Conservation (phyloP, 2,113 vertebrate species). For the Burhinus bistriatus region DNA sequence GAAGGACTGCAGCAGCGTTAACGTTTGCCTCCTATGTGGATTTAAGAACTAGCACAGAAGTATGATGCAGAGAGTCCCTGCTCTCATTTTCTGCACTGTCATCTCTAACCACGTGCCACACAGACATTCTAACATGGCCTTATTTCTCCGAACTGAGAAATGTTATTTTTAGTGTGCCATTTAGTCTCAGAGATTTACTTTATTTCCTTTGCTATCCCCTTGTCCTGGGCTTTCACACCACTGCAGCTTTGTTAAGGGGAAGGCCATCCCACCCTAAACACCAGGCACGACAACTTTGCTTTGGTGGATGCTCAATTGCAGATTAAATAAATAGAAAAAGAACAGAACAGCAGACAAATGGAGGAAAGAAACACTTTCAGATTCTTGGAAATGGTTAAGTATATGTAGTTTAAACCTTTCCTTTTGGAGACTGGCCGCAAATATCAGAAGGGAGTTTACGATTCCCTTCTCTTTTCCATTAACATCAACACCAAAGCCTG, state of each 20-base stretch:
- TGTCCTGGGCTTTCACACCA: background rate
- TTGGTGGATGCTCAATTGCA: background rate
- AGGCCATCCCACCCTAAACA: too few species aligned
- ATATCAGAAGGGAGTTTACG: background rate
- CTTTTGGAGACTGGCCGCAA: background rate
- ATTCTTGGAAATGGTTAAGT: background rate
- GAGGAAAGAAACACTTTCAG: background rate
- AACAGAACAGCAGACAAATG: background rate
- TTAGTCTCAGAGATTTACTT: background rate
- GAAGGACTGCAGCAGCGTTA: background rate
- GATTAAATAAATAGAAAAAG: background rate
- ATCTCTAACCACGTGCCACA: background rate
- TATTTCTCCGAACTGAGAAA: background rate
- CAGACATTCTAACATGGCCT: background rate
- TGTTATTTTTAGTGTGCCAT: accelerated
- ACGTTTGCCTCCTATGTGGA: accelerated
- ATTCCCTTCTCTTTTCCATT: background rate
- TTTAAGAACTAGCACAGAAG: background rate
- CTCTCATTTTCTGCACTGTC: background rate
- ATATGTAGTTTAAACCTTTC: background rate
- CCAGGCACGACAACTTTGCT: background rate
- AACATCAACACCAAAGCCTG: background rate
- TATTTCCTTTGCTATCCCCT: background rate
- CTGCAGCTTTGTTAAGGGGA: background rate
- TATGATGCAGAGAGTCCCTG: background rate